phyloP scores from a whole-genome alignment of 2,888 invertebrate species.

The Taphrorychus bicolor region DNA sequence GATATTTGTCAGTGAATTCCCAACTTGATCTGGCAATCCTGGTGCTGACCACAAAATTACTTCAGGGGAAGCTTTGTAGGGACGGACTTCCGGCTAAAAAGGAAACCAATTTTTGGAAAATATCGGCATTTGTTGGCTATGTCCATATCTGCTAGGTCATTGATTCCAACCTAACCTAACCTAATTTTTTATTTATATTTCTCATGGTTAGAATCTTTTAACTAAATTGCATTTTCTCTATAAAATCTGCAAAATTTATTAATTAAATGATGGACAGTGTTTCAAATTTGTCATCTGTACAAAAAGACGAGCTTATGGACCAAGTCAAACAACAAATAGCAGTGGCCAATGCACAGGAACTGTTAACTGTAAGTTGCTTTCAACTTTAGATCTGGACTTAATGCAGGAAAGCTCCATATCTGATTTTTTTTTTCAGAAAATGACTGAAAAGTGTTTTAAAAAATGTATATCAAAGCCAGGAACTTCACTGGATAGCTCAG shows the following conservation, averaged over 20 bases:
- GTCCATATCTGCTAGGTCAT: no score
- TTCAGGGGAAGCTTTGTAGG: no score
- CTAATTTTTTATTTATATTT: no score
- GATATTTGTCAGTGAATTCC: no score
- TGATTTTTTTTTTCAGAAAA: constrained; percentile 72
- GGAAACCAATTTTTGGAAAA: no score
- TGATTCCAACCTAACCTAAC: background rate
- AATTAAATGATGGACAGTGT: constrained; percentile 44
- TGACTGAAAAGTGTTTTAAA: constrained; percentile 96
- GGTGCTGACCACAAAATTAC: no score
- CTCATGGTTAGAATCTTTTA: background rate
- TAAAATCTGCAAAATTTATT: background rate
- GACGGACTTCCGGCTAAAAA: no score
- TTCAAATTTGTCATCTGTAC: constrained; percentile 67
- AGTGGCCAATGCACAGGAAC: constrained; percentile 91
- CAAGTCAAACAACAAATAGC: constrained; percentile 96
- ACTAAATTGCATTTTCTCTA: background rate
- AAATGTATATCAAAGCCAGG: constrained; percentile 94
- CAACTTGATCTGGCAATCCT: no score
- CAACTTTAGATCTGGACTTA: background rate
- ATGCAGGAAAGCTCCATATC: background rate
- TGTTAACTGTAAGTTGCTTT: constrained; percentile 72
- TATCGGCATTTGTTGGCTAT: no score
- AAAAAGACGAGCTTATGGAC: constrained; percentile 90
- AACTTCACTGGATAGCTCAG: constrained; percentile 84